Base-by-base conservation (phyloP, 2,113 vertebrate species). In the Dolichotis patagonum region DNA sequence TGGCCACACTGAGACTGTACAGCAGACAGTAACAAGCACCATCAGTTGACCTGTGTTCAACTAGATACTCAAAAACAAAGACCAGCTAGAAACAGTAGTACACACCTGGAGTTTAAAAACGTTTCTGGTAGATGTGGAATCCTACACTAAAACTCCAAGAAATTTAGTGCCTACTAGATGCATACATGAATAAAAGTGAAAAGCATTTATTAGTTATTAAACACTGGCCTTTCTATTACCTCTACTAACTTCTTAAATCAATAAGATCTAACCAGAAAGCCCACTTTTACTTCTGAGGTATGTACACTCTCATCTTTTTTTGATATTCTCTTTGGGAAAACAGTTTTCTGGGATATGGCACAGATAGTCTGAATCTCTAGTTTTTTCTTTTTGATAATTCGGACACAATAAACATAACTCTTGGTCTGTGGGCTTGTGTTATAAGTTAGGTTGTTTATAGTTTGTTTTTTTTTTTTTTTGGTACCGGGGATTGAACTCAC, bases 81-180 rank as follows among this genome's bases (percentile, higher is more conserved):
- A 24, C 60, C 49, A 87, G 67, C 0, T 93, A 65, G 46, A 16
- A 90, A 78, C 5, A 2, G 43, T 5, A 49, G n/a, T n/a, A 35
- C 88, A 81, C 46, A 90, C 41, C 1, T 20, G 5, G 38, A 85
- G 19, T 54, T 86, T 56, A 46, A 95, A 91, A 92, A 88, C 26
- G 30, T 95, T 49, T 75, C 73, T 95, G 75, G 49, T 38, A 60
- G 56, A 82, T 41, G 75, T 89, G 35, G 32, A 93, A 84, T 87
- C 96, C 54, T 75, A 89, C 80, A 84, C 43, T 93, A 86, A 96
- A 94, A 91, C 24, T 54, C 62, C 60, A 93, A 49, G 38, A 90
- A 93, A 16, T 60, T 41, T 52, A 89, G 38, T 77, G 62, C 20
- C 75, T 94, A 88, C 71, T 63, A 91, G 35, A 95, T 14, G 7